phyloP scores from a whole-genome alignment of 2,113 vertebrate species.

The Neotragus moschatus region DNA sequence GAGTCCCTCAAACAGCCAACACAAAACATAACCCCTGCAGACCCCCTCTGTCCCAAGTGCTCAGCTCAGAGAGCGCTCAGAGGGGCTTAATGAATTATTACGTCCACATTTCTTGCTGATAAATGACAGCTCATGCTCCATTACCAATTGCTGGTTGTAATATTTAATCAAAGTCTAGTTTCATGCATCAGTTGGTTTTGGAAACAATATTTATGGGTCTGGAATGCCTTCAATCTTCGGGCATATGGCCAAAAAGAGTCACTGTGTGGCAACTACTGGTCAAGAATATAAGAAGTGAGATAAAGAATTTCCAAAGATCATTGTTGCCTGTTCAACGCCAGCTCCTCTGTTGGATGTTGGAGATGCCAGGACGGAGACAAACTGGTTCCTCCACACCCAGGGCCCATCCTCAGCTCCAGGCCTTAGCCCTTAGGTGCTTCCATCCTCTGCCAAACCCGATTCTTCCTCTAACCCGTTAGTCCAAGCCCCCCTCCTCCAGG shows the following conservation, averaged over 20 bases:
- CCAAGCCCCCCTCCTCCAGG: not conserved
- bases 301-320: slow-evolving; percentile 37
- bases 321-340: not conserved
- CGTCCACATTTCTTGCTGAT: slow-evolving; percentile 77
- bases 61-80: slow-evolving; percentile 66
- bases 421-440: not conserved
- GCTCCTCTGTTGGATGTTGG: not conserved
- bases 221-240: slow-evolving; percentile 76
- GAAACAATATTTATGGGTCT: slow-evolving; percentile 78
- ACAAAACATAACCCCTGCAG: slow-evolving; percentile 54
- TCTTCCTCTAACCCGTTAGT: not conserved
- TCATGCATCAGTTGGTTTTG: slow-evolving; percentile 74
- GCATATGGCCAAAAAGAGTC: slow-evolving; percentile 36
- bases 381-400: not conserved
- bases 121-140: slow-evolving; percentile 79
- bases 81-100: slow-evolving; percentile 76
- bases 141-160: slow-evolving; percentile 75
- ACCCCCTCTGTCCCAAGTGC: slow-evolving; percentile 38
- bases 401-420: not conserved
- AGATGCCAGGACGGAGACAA: not conserved
- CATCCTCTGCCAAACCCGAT: not conserved
- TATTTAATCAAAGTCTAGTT: slow-evolving; percentile 81
- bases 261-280: slow-evolving; percentile 47
- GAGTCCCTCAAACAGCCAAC: slow-evolving; percentile 38
- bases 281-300: slow-evolving; percentile 8